Evolutionary conservation across 2,888 invertebrate species (phyloP), one percentile per base, ranked within the genome.

Genomic region (Pseudolycoriella hygida): DNA sequence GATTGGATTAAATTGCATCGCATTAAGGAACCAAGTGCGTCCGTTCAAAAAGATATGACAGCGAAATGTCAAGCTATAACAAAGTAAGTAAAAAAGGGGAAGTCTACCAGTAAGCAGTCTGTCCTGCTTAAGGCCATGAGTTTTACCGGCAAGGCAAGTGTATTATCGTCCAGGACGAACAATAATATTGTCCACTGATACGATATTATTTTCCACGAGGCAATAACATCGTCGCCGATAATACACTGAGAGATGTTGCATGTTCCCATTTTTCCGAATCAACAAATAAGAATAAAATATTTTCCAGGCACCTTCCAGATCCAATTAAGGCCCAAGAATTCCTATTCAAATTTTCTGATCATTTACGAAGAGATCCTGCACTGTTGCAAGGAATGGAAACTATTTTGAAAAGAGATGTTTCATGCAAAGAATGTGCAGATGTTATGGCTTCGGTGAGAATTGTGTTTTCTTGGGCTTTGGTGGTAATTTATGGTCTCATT

Each of bases 391-490:
- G 83, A 42, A 84, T 96, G 79, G 87, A 89, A 62, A 81, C 78
- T 2, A 85, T 94, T 46, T 74, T 92, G 19, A 80, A 82, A 53
- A 84, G 87, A 0, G 87, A 86, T 56, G 89, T 88, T n/a, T 83
- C 84, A 49, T 94, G 94, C 57, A 87, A 87, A 59, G 87, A 89
- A 53, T 93, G 93, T 57, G 88, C 90, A n/a, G 86, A 89, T 52
- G 83, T 83, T 34, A 90, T 90, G 59, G 74, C 77, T 50, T 74
- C 57, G 49, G 50, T 56, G 14, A 18, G n/a, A 37, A 6, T 40
- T 11, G 12, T 48, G 43, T 47, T 20, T 17, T 30, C 43, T 3
- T 25, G n/a, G n/a, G n/a, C n/a, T 40, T 15, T 40, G 18, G 40
- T 17, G n/a, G 43, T 37, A 19, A 30, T 14, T 42, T 40, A 14